A percentile compares a stretch with the other conserved stretches of the same genome.
These are phyloP conservation scores for Pterophyllum scalare DNA, from an alignment of 2,113 vertebrate genomes.

Conservation along the genomic window DNA sequence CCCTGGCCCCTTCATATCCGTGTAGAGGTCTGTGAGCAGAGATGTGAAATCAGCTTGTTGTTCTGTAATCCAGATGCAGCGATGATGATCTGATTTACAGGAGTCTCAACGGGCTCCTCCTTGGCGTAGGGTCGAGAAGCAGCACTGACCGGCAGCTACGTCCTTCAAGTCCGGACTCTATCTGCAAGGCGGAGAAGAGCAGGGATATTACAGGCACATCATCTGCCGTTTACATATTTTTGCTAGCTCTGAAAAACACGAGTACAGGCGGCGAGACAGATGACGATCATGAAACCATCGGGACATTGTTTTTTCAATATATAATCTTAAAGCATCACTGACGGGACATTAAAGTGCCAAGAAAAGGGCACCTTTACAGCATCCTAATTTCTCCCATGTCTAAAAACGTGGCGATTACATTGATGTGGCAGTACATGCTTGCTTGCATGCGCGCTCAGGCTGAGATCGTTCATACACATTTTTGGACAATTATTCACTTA, in stretches of 20 bases:
- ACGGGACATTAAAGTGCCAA: neutral
- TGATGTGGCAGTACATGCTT: neutral
- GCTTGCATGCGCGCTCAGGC: neutral
- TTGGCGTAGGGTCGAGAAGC: conserved; percentile 3
- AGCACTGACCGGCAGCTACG: neutral
- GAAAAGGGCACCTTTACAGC: neutral
- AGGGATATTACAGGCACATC: neutral
- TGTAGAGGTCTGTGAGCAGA: neutral
- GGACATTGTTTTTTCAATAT: neutral
- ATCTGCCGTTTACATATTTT: neutral
- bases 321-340: neutral
- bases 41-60: neutral
- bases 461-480: neutral
- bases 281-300: neutral
- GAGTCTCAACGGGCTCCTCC: neutral
- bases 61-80: neutral
- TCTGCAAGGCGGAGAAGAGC: neutral
- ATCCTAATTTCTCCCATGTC: neutral
- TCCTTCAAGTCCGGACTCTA: conserved; percentile 27
- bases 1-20: neutral
- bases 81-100: neutral
- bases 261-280: neutral
- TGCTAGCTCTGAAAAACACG: neutral
- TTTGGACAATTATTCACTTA: neutral
- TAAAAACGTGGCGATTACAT: neutral